Evolutionary conservation across 2,888 invertebrate species (phyloP).

Genomic region (Cosmorhoe ocellata): DNA sequence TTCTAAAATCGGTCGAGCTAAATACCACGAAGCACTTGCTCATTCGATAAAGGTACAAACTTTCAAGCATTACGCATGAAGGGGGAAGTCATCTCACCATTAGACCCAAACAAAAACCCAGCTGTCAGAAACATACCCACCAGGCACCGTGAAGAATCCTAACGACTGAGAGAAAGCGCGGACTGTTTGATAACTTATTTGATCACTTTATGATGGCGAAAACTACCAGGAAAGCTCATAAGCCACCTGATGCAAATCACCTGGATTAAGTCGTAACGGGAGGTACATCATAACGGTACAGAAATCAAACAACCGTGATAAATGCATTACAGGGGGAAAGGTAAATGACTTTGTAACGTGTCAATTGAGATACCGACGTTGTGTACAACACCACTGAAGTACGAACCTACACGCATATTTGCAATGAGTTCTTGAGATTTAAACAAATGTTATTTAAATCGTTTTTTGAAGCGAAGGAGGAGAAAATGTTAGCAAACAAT

Average conservation of each 20-base stretch:
- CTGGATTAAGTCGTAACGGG: conserved; percentile 62
- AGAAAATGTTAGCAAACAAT: too few relatives aligned
- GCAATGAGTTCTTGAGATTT: too few relatives aligned
- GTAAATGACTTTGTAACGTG: conserved; percentile 63
- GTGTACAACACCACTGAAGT: not conserved
- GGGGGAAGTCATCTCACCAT: conserved; percentile 60
- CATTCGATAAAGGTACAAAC: conserved; percentile 16
- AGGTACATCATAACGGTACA: conserved; percentile 63
- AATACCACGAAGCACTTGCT: too few relatives aligned
- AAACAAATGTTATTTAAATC: too few relatives aligned
- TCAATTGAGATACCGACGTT: conserved; percentile 37
- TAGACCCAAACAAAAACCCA: conserved; percentile 64
- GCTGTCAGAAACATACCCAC: conserved; percentile 59
- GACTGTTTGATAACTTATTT: conserved; percentile 73
- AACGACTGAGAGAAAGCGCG: conserved; percentile 70
- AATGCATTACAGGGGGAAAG: conserved; percentile 42
- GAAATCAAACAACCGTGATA: conserved; percentile 58
- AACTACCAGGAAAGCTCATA: conserved; percentile 72
- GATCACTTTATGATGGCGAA: conserved; percentile 81
- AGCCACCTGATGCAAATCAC: conserved; percentile 71
- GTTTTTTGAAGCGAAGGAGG: too few relatives aligned
- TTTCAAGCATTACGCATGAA: conserved; percentile 31
- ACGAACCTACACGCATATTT: too few relatives aligned
- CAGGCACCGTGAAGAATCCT: conserved; percentile 66
- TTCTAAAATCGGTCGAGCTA: too few relatives aligned